Base-by-base conservation (phyloP, 2,888 invertebrate genomes). In the Athrips mouffetella region DNA sequence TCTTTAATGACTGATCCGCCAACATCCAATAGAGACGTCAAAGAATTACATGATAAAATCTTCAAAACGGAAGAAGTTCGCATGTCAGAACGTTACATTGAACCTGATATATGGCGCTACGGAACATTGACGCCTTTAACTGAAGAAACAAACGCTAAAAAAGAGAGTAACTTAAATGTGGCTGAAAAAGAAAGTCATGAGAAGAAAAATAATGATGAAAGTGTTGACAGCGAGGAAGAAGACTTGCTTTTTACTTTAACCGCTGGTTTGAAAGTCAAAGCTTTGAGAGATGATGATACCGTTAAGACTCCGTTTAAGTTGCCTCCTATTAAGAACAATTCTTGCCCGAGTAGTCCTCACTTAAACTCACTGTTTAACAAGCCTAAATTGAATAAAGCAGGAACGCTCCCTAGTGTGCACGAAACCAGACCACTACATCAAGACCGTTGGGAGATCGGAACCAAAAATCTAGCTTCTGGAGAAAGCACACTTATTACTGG, bases 61-160 rank as follows among this genome's bases (percentile, higher is more conserved):
- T 11, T 74, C 6, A 70, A 72, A 51, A 74, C 55, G 49, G 60
- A 73, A 8, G 67, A 76, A 11, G 45, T 69, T n/a, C 54, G 60
- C 40, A 47, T 52, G 3, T 47, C 55, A 2, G 63, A 66, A 4
- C 59, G 58, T 37, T 49, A 59, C 15, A 54, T 50, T 13, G 70
- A 73, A 3, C 55, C 62, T 7, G 64, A 64, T 0, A 58, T 60
- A n/a, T 63, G 54, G 40, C 70, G 62, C 16, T 58, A 72, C 48
- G 66, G 63, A 31, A 58, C 68, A 6, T 60, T 87, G 16, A 78
- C 86, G 3, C 82, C 88, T n/a, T 57, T 87, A 2, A 76, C 80
- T 11, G 87, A 88, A 62, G 88, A 87, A 55, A 74, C 83, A 1
- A 53, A 55, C n/a, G 51, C 57, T n/a, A 76, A 63, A 44, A 74